Conservation (phyloP, 2,797 vertebrate species). For the Callimico goeldii region DNA sequence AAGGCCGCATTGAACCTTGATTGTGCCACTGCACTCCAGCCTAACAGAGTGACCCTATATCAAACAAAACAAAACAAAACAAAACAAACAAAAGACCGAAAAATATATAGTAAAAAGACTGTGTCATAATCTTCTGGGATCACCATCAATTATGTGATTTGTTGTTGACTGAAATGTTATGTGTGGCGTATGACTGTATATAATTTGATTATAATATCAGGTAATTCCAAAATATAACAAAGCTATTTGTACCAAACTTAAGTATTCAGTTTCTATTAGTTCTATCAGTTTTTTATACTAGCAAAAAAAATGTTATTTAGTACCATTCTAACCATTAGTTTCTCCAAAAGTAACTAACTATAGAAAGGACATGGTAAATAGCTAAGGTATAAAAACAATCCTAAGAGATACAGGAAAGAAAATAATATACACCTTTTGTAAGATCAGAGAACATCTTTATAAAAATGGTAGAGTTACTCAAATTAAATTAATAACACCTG, state of each 20-base stretch:
- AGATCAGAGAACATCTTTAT: neutral
- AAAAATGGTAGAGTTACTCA: conserved; percentile 9
- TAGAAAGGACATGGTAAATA: neutral
- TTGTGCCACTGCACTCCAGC: neutral
- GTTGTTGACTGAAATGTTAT: neutral
- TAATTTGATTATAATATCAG: neutral
- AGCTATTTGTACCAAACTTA: neutral
- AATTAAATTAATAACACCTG: neutral
- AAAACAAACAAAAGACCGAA: neutral
- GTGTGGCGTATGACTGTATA: neutral
- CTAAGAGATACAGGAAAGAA: neutral
- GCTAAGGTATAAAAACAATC: neutral
- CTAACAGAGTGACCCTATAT: neutral
- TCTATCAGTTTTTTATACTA: neutral
- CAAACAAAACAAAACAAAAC: too few species aligned
- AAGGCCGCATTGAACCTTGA: neutral
- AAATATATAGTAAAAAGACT: neutral
- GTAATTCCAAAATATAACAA: conserved; percentile 34
- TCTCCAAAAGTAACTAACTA: neutral
- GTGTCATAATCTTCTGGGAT: neutral
- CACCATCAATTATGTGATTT: neutral
- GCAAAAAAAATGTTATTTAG: neutral
- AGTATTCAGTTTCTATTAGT: neutral
- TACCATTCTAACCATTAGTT: neutral
- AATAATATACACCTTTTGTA: conserved; percentile 14